A percentile compares a stretch with the other conserved stretches of the same genome.
Evolutionary conservation across 2,797 vertebrate species (phyloP).

Genomic region (Phrynocephalus vlangalii): DNA sequence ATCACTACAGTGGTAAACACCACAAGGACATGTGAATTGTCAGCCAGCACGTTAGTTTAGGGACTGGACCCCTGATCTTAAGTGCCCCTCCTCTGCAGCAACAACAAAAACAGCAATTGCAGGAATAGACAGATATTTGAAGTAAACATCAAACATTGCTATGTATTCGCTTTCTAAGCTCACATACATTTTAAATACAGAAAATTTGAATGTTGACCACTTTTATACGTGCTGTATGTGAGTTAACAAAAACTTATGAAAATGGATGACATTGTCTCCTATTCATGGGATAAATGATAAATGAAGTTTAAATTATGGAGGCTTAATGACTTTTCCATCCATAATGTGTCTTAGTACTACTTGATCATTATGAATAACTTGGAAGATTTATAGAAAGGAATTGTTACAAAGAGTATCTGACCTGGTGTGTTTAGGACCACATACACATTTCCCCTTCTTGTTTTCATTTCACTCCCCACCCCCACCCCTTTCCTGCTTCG

Average conservation of each 20-base stretch:
- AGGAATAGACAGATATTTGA: too few species aligned
- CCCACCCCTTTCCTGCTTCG: background rate
- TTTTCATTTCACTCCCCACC: conserved; percentile 6
- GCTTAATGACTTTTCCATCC: background rate
- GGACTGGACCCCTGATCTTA: too few species aligned
- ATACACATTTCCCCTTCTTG: conserved; percentile 1
- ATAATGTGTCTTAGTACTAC: background rate
- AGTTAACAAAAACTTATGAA: too few species aligned
- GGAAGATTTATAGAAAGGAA: background rate
- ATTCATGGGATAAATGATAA: background rate
- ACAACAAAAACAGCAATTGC: too few species aligned
- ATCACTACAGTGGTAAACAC: too few species aligned
- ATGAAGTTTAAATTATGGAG: background rate
- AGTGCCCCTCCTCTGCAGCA: too few species aligned
- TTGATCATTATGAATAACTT: background rate
- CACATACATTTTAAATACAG: background rate
- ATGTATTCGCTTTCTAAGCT: too few species aligned
- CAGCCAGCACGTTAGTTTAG: too few species aligned
- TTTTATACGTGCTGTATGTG: too few species aligned
- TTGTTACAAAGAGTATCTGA: background rate
- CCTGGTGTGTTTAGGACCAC: conserved; percentile 35
- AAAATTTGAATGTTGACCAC: background rate
- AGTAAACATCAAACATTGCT: too few species aligned
- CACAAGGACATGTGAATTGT: too few species aligned
- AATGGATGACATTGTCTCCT: background rate